A percentile compares a stretch with the other conserved stretches of the same genome.
phyloP scores from a whole-genome alignment of 2,888 invertebrate genomes.

The Hyposoter dolosus region DNA sequence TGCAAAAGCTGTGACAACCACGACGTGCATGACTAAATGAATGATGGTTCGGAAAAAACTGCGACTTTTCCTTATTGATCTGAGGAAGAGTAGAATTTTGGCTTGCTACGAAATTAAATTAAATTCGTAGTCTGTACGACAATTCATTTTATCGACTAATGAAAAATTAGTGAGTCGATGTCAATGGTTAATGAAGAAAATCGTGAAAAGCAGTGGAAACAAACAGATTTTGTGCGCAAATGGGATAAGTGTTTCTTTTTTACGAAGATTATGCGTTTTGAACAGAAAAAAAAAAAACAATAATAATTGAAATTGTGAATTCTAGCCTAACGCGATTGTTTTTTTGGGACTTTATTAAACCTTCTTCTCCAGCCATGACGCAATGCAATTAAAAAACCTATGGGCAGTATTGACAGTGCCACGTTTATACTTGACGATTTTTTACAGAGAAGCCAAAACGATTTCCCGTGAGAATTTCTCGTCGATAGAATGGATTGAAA shows the following conservation, averaged over 20 bases:
- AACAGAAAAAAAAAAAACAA: neutral
- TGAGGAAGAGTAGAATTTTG: neutral
- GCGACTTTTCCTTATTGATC: neutral
- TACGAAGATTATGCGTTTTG: neutral
- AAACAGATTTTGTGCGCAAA: neutral
- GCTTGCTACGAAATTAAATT: neutral
- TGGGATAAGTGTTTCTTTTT: neutral
- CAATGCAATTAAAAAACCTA: neutral
- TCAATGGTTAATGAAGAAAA: neutral
- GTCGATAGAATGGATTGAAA: neutral
- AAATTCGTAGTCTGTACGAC: neutral
- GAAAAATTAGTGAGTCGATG: neutral
- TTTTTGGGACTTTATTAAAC: neutral
- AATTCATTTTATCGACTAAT: neutral
- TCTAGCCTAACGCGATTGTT: neutral
- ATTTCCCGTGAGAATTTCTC: neutral
- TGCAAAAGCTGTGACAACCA: constrained; percentile 1
- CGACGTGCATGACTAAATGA: neutral
- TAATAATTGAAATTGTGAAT: neutral
- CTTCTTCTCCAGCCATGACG: neutral
- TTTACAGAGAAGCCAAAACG: neutral
- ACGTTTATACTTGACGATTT: neutral
- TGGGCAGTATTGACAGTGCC: neutral
- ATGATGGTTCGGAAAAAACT: neutral
- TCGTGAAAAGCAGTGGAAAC: neutral